Conservation (phyloP, 2,797 vertebrate genomes). For the Caiman crocodilus region DNA sequence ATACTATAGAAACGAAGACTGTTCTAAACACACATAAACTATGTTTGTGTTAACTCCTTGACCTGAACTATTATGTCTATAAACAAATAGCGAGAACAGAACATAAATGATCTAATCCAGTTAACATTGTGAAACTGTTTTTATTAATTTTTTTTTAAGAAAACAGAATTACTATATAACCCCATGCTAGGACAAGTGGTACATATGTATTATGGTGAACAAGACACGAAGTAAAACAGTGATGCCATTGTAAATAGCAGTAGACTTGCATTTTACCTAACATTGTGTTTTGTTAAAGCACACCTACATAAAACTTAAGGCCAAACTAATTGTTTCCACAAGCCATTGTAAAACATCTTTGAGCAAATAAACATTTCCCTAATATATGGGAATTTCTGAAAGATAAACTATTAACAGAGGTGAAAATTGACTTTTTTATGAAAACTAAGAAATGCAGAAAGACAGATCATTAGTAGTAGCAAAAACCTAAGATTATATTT, state of each 20-base stretch:
- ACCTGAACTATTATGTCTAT: neutral
- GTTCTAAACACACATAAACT: accelerated
- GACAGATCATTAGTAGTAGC: neutral
- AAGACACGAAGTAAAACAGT: neutral
- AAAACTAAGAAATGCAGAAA: accelerated
- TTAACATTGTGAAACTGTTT: neutral
- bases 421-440: neutral
- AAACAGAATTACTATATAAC: neutral
- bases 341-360: neutral
- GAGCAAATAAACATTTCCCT: neutral
- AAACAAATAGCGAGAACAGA: neutral
- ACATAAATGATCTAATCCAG: neutral
- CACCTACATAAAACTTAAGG: neutral
- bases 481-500: neutral
- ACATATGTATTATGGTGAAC: neutral
- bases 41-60: neutral
- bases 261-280: neutral
- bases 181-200: accelerated
- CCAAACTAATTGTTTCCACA: neutral
- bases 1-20: neutral
- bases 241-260: neutral
- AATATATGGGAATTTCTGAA: neutral
- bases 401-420: neutral
- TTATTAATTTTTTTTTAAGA: neutral
- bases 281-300: neutral